A percentile compares a stretch with the other conserved stretches of the same genome.
Conservation (phyloP, 2,113 vertebrate genomes). For the Terrapene triunguis region DNA sequence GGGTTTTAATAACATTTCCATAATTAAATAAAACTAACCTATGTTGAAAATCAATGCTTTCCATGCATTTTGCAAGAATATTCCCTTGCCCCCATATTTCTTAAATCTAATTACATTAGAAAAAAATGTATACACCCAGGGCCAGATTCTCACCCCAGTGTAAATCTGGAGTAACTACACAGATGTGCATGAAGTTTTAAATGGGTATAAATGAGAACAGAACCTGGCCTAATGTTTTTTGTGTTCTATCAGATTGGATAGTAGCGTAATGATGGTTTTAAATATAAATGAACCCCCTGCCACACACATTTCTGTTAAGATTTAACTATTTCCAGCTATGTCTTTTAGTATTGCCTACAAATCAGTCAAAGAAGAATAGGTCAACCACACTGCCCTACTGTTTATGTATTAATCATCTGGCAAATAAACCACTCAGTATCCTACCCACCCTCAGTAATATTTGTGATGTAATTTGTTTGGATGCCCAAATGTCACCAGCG, state of each 20-base stretch:
- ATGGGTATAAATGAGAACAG: conserved; percentile 32
- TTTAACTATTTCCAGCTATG: conserved; percentile 77
- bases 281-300: conserved; percentile 46
- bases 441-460: conserved; percentile 82
- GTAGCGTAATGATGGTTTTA: conserved; percentile 61
- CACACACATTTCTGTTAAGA: conserved; percentile 57
- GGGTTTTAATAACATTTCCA: neutral
- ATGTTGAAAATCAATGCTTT: neutral
- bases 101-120: conserved; percentile 19
- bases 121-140: neutral
- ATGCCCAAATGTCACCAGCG: conserved; percentile 85
- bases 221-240: conserved; percentile 59
- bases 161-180: neutral
- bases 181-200: neutral
- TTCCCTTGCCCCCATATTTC: neutral
- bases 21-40: neutral
- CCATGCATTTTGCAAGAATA: fast-evolving
- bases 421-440: conserved; percentile 84
- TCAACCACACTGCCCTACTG: conserved; percentile 62
- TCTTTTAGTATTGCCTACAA: conserved; percentile 68
- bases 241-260: conserved; percentile 54
- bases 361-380: conserved; percentile 76
- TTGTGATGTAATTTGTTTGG: conserved; percentile 86
- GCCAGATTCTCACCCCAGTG: neutral
- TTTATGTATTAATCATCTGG: conserved; percentile 82